Conservation (phyloP, 1,140 invertebrate genomes). For the Drosophila erecta region DNA sequence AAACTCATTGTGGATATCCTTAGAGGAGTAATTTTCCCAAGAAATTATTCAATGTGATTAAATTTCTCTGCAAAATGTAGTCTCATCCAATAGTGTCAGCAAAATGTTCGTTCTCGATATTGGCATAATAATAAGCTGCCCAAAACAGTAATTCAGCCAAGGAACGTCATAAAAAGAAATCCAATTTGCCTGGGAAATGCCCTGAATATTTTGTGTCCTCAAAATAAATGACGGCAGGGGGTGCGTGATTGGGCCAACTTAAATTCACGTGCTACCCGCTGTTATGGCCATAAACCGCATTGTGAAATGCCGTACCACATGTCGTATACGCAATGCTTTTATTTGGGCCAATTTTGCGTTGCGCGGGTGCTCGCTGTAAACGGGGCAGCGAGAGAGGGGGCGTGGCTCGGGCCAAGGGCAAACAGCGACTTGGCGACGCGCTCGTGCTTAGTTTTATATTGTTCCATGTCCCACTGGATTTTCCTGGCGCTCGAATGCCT, state of each 20-base stretch:
- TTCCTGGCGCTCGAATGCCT: neutral
- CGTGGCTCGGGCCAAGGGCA: slow-evolving; percentile 59
- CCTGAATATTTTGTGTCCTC: slow-evolving; percentile 29
- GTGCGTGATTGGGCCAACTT: slow-evolving; percentile 57
- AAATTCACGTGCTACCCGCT: slow-evolving; percentile 58
- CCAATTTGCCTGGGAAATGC: slow-evolving; percentile 37
- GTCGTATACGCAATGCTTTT: slow-evolving; percentile 62
- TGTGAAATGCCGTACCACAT: slow-evolving; percentile 51
- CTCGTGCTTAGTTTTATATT: slow-evolving; percentile 64
- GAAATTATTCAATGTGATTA: no score
- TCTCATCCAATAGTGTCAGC: neutral
- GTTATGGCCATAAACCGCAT: slow-evolving; percentile 52
- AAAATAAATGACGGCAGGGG: slow-evolving; percentile 24
- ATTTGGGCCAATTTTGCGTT: slow-evolving; percentile 63
- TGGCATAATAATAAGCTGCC: slow-evolving; percentile 11
- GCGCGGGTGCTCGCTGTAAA: slow-evolving; percentile 3
- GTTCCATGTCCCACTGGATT: slow-evolving; percentile 46
- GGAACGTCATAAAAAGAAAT: slow-evolving; percentile 35
- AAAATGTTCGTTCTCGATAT: neutral
- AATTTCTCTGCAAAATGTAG: neutral
- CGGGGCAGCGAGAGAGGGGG: neutral
- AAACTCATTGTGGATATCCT: no score
- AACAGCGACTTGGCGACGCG: slow-evolving; percentile 66
- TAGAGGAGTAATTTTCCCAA: no score
- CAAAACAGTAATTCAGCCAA: slow-evolving; percentile 6